Evolutionary conservation across 1,140 invertebrate genomes (phyloP), one percentile per base, ranked within the genome.

Genomic region (Drosophila pruinosa): DNA sequence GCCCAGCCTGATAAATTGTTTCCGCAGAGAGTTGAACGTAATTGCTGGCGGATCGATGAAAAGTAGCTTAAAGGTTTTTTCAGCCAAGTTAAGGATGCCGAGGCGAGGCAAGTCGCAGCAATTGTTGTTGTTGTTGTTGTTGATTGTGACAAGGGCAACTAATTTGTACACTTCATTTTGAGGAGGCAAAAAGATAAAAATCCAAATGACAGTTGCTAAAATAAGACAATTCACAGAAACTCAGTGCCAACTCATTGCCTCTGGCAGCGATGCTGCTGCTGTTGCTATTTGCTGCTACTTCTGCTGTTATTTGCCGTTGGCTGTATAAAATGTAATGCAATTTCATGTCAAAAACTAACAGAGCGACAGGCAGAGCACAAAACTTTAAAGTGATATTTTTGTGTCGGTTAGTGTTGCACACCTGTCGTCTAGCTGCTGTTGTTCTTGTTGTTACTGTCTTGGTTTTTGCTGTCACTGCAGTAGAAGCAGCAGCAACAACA

Each of bases 351-450:
- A 75, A 83, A 86, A 86, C 81, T 74, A 86, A 81, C 81, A 85
- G 62, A 86, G 77, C 81, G 81, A 86, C 77, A 81, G 76, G 50
- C 61, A 72, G 54, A 65, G 68, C 56, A 75, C 52, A 19, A 75
- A 86, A 86, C 82, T 86, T 86, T 88, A 86, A 86, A 88, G 82
- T 88, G 81, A 86, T 86, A 88, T 86, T 86, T 88, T 86, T 88
- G 82, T 88, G 77, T 77, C 73, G 73, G 81, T 81, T 85, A 57
- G 70, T 68, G 62, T 43, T 71, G 78, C 59, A 76, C 77, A 86
- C 82, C 81, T 86, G 82, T 73, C 77, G 47, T 48, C 31, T 14
- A 31, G 22, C 22, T 53, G 34, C 15, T 34, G 53, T 6, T 38
- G 28, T 47, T 63, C 39, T 34, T 70, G 64, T 56, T 56, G 71